Conservation (phyloP, 2,888 invertebrate species). For the Volucella zonaria region DNA sequence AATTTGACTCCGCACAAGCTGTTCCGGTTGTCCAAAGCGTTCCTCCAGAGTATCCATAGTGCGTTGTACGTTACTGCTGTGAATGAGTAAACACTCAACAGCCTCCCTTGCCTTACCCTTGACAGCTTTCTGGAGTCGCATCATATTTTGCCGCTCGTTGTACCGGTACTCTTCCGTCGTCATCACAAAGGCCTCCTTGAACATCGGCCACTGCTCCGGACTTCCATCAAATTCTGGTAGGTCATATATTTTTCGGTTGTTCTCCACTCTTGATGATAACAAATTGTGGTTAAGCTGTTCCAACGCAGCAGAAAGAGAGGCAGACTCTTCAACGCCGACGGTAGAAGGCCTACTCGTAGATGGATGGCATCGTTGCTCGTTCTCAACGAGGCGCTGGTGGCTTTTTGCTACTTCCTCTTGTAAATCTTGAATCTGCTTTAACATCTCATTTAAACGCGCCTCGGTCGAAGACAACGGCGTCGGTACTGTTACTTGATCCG, state of each 20-base stretch:
- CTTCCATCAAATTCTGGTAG: background rate
- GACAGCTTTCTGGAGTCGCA: conserved; percentile 36
- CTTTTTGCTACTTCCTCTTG: no score
- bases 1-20: conserved; percentile 38
- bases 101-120: conserved; percentile 36
- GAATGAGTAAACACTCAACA: conserved; percentile 48
- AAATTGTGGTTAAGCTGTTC: no score
- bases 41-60: conserved; percentile 2
- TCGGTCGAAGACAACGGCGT: no score
- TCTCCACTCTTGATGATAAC: no score
- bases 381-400: no score
- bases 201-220: conserved; percentile 8
- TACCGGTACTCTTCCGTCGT: conserved; percentile 7
- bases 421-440: no score
- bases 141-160: background rate
- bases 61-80: conserved; percentile 7
- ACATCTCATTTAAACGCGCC: no score
- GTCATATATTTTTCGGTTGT: background rate
- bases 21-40: conserved; percentile 12
- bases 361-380: no score
- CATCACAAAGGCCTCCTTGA: background rate
- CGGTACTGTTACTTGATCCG: no score
- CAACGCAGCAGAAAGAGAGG: no score
- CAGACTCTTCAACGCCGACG: no score
- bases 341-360: no score